These are phyloP conservation scores for Agrochola lychnidis DNA, from an alignment of 2,888 invertebrate genomes.

Conservation along the genomic window DNA sequence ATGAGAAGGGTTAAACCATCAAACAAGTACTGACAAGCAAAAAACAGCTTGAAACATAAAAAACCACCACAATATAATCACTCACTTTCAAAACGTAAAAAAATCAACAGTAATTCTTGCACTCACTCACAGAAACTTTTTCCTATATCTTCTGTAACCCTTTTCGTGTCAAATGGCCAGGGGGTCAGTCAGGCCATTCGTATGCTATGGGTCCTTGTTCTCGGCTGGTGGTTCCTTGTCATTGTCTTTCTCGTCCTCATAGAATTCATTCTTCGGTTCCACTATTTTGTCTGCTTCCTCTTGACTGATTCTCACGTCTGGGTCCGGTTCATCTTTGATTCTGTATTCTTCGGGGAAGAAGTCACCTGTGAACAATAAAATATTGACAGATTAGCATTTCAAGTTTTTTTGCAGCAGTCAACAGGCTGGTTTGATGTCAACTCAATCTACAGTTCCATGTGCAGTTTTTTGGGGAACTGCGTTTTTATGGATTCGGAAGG, in stretches of 20 bases:
- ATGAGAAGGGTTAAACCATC: conserved; percentile 50
- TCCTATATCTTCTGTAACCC: conserved; percentile 69
- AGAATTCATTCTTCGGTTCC: conserved; percentile 97
- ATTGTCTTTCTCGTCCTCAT: conserved; percentile 97
- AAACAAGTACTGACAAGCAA: not conserved
- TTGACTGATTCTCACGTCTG: conserved; percentile 94
- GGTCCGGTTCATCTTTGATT: conserved; percentile 95
- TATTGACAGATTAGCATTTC: no score
- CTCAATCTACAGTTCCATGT: no score
- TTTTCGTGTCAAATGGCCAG: conserved; percentile 80
- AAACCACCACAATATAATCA: conserved; percentile 15
- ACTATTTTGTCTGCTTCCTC: conserved; percentile 95
- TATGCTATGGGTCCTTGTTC: conserved; percentile 86
- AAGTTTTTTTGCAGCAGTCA: not conserved
- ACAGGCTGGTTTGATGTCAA: no score
- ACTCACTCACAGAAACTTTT: conserved; percentile 66
- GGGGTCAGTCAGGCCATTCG: conserved; percentile 76
- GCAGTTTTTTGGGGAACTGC: no score
- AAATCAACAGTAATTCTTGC: not conserved
- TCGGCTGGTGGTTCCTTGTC: conserved; percentile 92
- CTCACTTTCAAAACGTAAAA: conserved; percentile 6
- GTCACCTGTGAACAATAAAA: conserved; percentile 89
- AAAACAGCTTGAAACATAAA: conserved; percentile 1
- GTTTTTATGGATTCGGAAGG: no score
- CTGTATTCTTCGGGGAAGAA: conserved; percentile 93